Conservation (phyloP, 2,113 vertebrate genomes). For the Piprites chloris region DNA sequence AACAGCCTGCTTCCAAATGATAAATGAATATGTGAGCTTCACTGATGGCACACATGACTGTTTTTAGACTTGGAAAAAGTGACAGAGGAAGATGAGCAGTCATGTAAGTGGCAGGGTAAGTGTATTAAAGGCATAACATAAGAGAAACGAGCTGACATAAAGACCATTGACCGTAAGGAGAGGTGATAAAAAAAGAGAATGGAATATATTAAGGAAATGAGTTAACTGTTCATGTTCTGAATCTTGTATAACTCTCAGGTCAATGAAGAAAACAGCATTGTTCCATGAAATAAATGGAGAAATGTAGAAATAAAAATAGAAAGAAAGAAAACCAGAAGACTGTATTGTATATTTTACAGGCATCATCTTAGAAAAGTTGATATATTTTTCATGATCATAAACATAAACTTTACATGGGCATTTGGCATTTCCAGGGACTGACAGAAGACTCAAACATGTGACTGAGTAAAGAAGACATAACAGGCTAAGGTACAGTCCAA, state of each 20-base stretch:
- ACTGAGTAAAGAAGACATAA: neutral
- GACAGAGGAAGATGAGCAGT: constrained; percentile 58
- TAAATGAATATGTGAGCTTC: constrained; percentile 58
- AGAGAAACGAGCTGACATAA: constrained; percentile 52
- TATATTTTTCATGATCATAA: neutral
- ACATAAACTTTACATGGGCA: neutral
- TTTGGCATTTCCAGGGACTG: neutral
- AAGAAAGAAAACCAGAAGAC: neutral
- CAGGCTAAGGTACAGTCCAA: neutral
- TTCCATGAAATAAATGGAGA: neutral
- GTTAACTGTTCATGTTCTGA: neutral
- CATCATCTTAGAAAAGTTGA: neutral
- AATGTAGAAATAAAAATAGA: neutral
- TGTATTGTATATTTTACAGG: neutral
- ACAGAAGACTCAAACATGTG: accelerated
- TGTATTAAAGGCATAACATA: constrained; percentile 54
- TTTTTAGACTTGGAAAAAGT: constrained; percentile 55
- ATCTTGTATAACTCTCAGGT: neutral
- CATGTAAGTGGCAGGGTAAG: constrained; percentile 51
- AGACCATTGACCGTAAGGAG: constrained; percentile 61
- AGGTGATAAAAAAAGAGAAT: constrained; percentile 28
- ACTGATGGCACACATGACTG: constrained; percentile 24
- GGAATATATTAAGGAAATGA: constrained; percentile 40
- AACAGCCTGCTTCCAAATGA: constrained; percentile 47
- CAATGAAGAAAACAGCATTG: neutral